Conservation (phyloP, 2,888 invertebrate species). For the Serripes groenlandicus region DNA sequence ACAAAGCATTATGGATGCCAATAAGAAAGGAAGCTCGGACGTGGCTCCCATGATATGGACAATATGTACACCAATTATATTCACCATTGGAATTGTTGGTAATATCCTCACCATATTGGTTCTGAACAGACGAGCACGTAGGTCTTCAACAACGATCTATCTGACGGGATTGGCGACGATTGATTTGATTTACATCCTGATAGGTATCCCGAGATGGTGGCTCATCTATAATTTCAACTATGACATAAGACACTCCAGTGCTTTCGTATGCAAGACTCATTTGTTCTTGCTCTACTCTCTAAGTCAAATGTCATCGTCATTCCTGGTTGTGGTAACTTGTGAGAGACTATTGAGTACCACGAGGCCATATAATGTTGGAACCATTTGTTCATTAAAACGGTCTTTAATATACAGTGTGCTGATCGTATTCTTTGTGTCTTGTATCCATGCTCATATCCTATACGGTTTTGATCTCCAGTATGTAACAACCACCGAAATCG, state of each 20-base stretch:
- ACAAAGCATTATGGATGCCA: constrained; percentile 27
- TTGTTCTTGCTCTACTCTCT: background rate
- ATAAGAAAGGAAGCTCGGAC: background rate
- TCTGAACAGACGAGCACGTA: background rate
- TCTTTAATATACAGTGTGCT: background rate
- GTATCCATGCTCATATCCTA: background rate
- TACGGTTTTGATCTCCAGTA: constrained; percentile 8
- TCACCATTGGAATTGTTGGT: constrained; percentile 5
- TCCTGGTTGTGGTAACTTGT: background rate
- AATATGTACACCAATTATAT: constrained; percentile 11
- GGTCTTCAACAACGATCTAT: constrained; percentile 3
- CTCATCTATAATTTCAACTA: constrained; percentile 2
- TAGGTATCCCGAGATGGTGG: constrained; percentile 17
- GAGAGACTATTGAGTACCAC: constrained; percentile 4
- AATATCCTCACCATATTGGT: constrained; percentile 2
- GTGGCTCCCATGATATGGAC: constrained; percentile 21
- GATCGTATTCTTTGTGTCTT: background rate
- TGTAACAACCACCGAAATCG: background rate
- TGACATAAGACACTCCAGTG: background rate
- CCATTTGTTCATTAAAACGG: background rate
- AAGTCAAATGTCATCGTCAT: background rate
- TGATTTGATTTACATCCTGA: background rate
- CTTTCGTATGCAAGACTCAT: constrained; percentile 8
- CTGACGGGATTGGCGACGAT: background rate
- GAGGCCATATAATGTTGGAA: constrained; percentile 6